Evolutionary conservation across 2,113 vertebrate species (phyloP).

Genomic region (Dicerorhinus sumatrensis): DNA sequence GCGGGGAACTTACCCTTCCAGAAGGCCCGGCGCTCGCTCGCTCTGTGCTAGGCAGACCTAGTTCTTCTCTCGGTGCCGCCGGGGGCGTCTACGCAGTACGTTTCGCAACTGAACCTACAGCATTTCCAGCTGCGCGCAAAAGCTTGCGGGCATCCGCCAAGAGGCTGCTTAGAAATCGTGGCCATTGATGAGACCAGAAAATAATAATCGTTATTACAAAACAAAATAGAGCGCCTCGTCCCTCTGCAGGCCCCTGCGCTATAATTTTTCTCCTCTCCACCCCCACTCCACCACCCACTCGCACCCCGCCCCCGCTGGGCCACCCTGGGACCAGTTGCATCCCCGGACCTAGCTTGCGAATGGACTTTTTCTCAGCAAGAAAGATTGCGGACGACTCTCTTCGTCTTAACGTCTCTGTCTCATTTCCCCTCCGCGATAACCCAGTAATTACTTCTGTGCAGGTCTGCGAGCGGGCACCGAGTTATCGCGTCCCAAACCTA

Average conservation of each 20-base stretch:
- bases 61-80: neutral
- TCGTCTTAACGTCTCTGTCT: neutral
- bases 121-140: slow-evolving; percentile 12
- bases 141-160: neutral
- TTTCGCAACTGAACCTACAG: neutral
- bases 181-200: neutral
- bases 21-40: neutral
- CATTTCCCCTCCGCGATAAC: neutral
- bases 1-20: slow-evolving; percentile 66
- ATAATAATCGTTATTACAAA: neutral
- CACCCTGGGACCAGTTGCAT: neutral
- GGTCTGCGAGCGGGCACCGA: slow-evolving; percentile 67
- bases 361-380: slow-evolving; percentile 71
- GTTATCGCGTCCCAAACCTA: slow-evolving; percentile 81
- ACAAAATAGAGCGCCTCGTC: neutral
- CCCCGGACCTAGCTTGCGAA: neutral
- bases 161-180: neutral
- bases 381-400: neutral
- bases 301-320: slow-evolving; percentile 21
- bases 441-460: slow-evolving; percentile 43
- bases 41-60: neutral
- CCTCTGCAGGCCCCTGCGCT: neutral
- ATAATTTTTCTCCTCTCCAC: neutral
- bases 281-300: neutral
- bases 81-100: neutral